Evolutionary conservation across 2,797 vertebrate genomes (phyloP).

Genomic region (Ptychobarbus kaznakovi): DNA sequence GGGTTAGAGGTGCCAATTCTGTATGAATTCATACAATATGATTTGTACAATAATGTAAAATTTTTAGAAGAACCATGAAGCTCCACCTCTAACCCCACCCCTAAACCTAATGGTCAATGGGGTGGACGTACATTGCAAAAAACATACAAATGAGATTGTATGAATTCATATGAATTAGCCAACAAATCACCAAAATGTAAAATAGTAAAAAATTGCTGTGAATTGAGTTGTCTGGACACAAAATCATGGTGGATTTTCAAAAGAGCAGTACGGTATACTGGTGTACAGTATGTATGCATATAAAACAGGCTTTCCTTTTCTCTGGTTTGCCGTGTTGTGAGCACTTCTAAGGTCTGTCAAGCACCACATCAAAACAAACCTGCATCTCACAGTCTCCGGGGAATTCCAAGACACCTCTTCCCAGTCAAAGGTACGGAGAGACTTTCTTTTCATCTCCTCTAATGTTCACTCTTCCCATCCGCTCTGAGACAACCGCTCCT

Average conservation of each 20-base stretch:
- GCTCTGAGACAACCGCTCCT: conserved; percentile 67
- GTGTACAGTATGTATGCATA: conserved; percentile 77
- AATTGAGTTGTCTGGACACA: conserved; percentile 63
- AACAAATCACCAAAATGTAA: not conserved
- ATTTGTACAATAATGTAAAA: not conserved
- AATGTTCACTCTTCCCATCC: conserved; percentile 71
- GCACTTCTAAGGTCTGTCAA: conserved; percentile 82
- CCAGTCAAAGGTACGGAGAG: conserved; percentile 73
- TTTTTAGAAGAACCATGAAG: not conserved
- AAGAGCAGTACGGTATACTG: conserved; percentile 71
- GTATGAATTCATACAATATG: not conserved
- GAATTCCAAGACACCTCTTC: conserved; percentile 73
- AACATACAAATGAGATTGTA: not conserved
- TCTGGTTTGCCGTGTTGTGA: conserved; percentile 57
- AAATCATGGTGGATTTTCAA: conserved; percentile 77
- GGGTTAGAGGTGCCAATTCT: not conserved
- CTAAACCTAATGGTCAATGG: not conserved
- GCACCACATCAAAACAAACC: conserved; percentile 80
- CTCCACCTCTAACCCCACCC: not conserved
- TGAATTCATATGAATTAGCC: not conserved
- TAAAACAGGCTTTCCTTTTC: conserved; percentile 69
- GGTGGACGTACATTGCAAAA: not conserved
- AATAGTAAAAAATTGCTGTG: not conserved
- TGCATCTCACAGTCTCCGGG: conserved; percentile 62
- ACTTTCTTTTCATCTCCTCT: conserved; percentile 70